phyloP scores from a whole-genome alignment of 2,113 vertebrate genomes.

The Boulengeromyrus knoepffleri region DNA sequence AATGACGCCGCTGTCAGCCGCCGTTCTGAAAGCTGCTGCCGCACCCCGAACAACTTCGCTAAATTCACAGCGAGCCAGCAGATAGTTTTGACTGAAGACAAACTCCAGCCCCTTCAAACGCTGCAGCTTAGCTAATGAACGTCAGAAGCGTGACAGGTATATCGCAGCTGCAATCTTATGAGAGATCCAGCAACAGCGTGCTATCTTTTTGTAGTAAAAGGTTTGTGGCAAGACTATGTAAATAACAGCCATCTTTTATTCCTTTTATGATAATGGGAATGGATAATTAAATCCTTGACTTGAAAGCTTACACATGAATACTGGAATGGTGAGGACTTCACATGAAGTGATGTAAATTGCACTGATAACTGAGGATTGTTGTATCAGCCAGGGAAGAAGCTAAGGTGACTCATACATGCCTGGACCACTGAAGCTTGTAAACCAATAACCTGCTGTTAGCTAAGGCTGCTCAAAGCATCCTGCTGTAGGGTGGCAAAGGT shows the following conservation, averaged over 20 bases:
- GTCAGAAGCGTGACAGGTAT: neutral
- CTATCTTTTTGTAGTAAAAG: neutral
- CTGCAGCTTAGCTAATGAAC: neutral
- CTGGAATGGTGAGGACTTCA: neutral
- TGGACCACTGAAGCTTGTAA: neutral
- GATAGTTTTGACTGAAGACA: neutral
- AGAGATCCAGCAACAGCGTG: neutral
- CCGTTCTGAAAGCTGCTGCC: neutral
- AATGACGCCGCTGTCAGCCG: neutral
- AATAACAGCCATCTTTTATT: neutral
- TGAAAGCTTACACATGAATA: neutral
- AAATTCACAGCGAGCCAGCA: neutral
- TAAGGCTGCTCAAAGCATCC: neutral
- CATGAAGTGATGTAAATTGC: neutral
- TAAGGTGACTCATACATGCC: neutral
- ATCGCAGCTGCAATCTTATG: neutral
- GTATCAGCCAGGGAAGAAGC: neutral
- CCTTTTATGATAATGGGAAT: neutral
- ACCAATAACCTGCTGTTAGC: neutral
- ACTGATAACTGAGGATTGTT: neutral
- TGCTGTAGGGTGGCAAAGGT: neutral
- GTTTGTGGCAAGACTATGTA: neutral
- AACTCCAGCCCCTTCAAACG: neutral
- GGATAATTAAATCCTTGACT: neutral
- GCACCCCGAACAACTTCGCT: neutral